Percentiles rank a stretch among this genome's conserved stretches.
phyloP scores from a whole-genome alignment of 2,113 vertebrate species.

The Pipra filicauda region DNA sequence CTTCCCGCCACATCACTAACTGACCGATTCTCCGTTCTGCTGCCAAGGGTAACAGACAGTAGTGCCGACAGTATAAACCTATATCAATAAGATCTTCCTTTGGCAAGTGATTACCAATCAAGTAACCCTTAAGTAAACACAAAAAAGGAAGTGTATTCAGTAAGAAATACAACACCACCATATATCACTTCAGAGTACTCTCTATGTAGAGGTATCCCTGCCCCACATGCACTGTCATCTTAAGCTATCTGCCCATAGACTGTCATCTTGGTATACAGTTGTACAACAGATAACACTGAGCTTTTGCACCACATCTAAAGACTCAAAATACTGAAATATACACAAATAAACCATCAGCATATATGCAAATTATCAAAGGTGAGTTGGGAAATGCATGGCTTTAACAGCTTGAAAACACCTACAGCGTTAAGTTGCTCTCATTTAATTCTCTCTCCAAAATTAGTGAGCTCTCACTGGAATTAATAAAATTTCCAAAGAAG shows the following conservation, averaged over 20 bases:
- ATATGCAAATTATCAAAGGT: background rate
- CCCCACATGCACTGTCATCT: background rate
- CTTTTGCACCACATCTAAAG: background rate
- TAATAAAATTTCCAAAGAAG: background rate
- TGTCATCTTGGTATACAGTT: background rate
- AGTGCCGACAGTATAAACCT: conserved; percentile 87
- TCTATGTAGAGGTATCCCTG: background rate
- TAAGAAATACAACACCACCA: background rate
- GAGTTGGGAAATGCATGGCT: background rate
- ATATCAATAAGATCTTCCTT: conserved; percentile 90
- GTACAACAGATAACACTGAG: background rate
- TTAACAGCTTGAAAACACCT: background rate
- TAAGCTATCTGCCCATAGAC: background rate
- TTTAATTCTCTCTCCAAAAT: background rate
- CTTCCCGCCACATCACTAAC: conserved; percentile 93
- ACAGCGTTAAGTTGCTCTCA: background rate
- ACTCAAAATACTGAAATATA: background rate
- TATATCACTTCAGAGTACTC: background rate
- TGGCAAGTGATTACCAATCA: conserved; percentile 90
- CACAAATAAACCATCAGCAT: background rate
- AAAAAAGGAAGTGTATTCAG: background rate
- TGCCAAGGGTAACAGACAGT: conserved; percentile 86
- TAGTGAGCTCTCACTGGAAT: background rate
- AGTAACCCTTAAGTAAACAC: conserved; percentile 82
- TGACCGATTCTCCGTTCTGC: conserved; percentile 86